Evolutionary conservation across 2,888 invertebrate genomes (phyloP), one percentile per base, ranked within the genome.

Genomic region (Mimumesa dahlbomi): DNA sequence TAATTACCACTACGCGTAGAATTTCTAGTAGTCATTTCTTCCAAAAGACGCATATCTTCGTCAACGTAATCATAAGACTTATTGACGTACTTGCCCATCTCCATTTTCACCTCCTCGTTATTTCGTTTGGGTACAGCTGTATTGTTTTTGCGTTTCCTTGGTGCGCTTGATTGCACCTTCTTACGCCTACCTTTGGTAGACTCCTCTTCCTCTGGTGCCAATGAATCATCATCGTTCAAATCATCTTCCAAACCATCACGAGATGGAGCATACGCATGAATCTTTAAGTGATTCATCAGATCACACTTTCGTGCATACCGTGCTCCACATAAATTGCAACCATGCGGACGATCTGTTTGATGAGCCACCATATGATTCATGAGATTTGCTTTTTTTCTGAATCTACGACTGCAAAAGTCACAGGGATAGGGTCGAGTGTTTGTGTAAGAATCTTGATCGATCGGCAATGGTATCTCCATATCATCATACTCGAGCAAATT

Each of bases 361-460:
- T 96, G 96, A 0, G 95, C 94, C 4, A 95, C 94, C 95, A 96
- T 96, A 86, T 96, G 96, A 88, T 95, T 95, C 93, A 95, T 95
- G 0, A 96, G 91, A 70, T 95, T 95, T 2, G 94, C 94, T 85
- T 96, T 96, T 85, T 96, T 96, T 40, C 95, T 93, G 88, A 96
- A 96, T 69, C 96, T 91, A 0, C 95, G 92, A 70, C 95, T 95
- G 86, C 96, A 96, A 87, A 96, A 96, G 87, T 96, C 96, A 86
- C 96, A 96, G 0, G 96, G 96, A 91, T 95, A 95, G 0, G 96
- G 96, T 2, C 95, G 92, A 85, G 93, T 93, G 1, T 93, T 94
- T 29, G 94, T 93, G 85, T 94, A 94, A 79, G 95, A 94, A 84
- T 94, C 94, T 90, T 95, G 95, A 86, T 95, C 95, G 25, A 95